Evolutionary conservation across 2,888 invertebrate genomes (phyloP), one percentile per base, ranked within the genome.

Genomic region (Synergus gifuensis): DNA sequence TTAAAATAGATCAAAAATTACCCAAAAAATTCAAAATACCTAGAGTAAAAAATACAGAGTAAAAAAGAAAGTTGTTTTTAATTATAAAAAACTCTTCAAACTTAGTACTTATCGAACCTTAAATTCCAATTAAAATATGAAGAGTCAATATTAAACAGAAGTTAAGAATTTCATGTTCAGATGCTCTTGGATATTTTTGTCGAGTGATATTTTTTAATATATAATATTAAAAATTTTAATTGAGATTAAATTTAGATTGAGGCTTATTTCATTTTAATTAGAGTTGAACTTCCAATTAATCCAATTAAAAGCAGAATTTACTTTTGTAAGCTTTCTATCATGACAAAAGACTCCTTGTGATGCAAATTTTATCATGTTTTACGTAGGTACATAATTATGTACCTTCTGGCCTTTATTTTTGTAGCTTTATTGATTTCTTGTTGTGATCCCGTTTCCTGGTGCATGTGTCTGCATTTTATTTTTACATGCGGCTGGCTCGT

Each of bases 381-480:
- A 58, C 9, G 58, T 18, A 58, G 4, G 18, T 18, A 4, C 18
- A 58, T 18, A 18, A 18, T 58, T 58, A 58, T 58, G 58, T 18
- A 9, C 18, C 9, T 11, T 18, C 58, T 58, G 9, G 58, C 18
- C 18, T 58, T 58, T 58, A 58, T 58, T 58, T 58, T 58, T 58
- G 58, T 58, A 64, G 64, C 42, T 64, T 64, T n/a, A 64, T 64
- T 42, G 36, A 64, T 42, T 64, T 64, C 2, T 42, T 42, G 16
- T 42, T n/a, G 18, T 58, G 11, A 58, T 58, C 9, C 18, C 58
- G 58, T 18, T 18, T 18, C 18, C 18, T 58, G 58, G 18, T 18
- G 40, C 64, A 64, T 42, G 40, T 42, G 16, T 64, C 36, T 36
- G 9, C 14, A 14, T 40, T 64, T 36, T 64, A 64, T 64, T 64